Evolutionary conservation across 2,888 invertebrate species (phyloP).

Genomic region (Galerucella calmariensis): DNA sequence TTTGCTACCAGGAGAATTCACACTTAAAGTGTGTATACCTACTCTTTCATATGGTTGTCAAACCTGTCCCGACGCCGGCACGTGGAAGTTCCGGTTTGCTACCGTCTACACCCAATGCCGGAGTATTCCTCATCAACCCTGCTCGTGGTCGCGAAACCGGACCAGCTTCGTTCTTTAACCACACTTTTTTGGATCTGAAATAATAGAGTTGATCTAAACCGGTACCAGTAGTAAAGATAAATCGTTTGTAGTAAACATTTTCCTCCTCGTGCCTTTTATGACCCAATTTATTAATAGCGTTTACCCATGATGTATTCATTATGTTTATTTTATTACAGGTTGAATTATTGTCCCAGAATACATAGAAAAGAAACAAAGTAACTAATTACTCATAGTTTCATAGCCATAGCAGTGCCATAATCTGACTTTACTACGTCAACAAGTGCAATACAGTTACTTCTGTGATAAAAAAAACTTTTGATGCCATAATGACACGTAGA

Average conservation of each 20-base stretch:
- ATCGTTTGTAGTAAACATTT: constrained; percentile 49
- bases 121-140: constrained; percentile 37
- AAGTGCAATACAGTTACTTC: constrained; percentile 63
- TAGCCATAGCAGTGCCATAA: constrained; percentile 61
- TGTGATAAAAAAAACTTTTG: constrained; percentile 59
- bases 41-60: constrained; percentile 58
- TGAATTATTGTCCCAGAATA: constrained; percentile 39
- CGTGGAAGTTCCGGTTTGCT: constrained; percentile 58
- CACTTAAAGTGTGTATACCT: constrained; percentile 25
- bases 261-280: constrained; percentile 45
- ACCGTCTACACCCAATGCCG: constrained; percentile 41
- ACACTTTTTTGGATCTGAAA: constrained; percentile 52
- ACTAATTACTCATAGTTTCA: constrained; percentile 6
- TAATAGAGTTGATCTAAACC: constrained; percentile 57
- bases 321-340: constrained; percentile 43
- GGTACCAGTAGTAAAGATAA: constrained; percentile 56
- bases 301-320: neutral
- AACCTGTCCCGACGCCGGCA: constrained; percentile 59
- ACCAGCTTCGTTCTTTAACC: constrained; percentile 42
- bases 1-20: constrained; percentile 37
- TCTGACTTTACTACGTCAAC: constrained; percentile 57
- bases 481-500: constrained; percentile 62
- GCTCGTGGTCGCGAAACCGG: constrained; percentile 42
- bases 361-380: constrained; percentile 23
- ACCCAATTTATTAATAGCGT: constrained; percentile 33